Conservation (phyloP, 2,888 invertebrate genomes). For the Xiphydria camelus region DNA sequence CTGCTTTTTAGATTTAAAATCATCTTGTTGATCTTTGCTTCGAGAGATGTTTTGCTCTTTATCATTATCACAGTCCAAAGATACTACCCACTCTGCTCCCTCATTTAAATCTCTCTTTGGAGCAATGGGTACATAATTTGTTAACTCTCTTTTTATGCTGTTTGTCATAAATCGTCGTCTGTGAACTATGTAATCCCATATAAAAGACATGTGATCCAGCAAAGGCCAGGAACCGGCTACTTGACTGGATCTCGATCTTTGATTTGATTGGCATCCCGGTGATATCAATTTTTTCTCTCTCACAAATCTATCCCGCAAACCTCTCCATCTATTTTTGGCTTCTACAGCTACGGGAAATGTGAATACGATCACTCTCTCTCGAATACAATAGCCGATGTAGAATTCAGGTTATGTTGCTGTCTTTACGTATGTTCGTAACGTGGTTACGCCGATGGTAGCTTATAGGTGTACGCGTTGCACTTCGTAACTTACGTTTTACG, state of each 20-base stretch:
- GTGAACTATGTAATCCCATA: constrained; percentile 14
- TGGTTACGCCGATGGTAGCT: too few relatives aligned
- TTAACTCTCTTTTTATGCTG: constrained; percentile 8
- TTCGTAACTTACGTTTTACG: constrained; percentile 14
- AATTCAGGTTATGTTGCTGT: neutral
- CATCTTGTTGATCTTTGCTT: constrained; percentile 8
- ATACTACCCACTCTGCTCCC: constrained; percentile 8
- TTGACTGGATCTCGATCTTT: neutral
- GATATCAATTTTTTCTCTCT: constrained; percentile 13
- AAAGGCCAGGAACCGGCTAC: constrained; percentile 5
- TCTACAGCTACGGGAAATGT: constrained; percentile 4
- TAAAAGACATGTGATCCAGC: constrained; percentile 14
- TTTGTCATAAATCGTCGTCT: constrained; percentile 10
- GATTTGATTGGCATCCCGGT: constrained; percentile 3
- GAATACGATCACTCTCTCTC: neutral
- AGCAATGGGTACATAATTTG: neutral
- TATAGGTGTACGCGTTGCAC: constrained; percentile 4
- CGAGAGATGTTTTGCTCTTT: neutral
- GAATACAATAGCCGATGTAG: neutral
- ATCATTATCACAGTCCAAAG: constrained; percentile 4
- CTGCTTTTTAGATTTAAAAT: constrained; percentile 5
- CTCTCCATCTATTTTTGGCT: constrained; percentile 13
- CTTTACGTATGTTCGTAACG: neutral
- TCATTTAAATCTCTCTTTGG: constrained; percentile 4
- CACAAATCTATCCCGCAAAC: constrained; percentile 12